A percentile compares a stretch with the other conserved stretches of the same genome.
These are phyloP conservation scores for Himantopus leucocephalus DNA, from an alignment of 2,113 vertebrate genomes.

Conservation along the genomic window DNA sequence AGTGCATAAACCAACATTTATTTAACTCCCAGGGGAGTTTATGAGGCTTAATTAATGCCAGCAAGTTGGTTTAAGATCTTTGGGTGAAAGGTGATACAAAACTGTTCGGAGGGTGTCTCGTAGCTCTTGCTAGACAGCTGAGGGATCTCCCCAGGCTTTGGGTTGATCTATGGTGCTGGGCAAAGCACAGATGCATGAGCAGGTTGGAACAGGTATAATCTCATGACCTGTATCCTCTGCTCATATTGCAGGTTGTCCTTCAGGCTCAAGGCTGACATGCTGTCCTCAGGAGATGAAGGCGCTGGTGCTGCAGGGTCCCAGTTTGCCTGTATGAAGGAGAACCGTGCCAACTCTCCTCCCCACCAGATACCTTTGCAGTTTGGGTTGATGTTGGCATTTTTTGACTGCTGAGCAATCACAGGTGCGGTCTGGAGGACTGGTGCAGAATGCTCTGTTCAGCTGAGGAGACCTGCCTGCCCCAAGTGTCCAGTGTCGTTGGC, in stretches of 20 bases:
- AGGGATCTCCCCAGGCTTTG: neutral
- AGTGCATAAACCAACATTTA: neutral
- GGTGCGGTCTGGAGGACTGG: neutral
- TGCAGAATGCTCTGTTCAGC: neutral
- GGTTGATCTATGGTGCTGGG: neutral
- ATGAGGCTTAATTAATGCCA: neutral
- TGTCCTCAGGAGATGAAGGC: neutral
- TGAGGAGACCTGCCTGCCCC: neutral
- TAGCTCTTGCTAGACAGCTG: neutral
- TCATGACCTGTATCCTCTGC: neutral
- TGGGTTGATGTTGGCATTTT: neutral
- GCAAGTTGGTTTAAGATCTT: neutral
- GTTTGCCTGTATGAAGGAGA: neutral
- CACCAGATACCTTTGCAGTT: neutral
- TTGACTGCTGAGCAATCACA: neutral
- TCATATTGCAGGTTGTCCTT: neutral
- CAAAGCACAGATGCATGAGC: neutral
- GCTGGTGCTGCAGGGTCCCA: neutral
- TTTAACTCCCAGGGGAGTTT: neutral
- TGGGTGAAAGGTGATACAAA: neutral
- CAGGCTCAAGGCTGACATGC: neutral
- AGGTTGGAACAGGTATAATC: neutral
- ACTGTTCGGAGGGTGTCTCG: neutral
- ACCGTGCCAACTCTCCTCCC: neutral
- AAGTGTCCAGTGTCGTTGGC: accelerated